Conservation (phyloP, 2,888 invertebrate species). For the Ptycholaimellus sp. region DNA sequence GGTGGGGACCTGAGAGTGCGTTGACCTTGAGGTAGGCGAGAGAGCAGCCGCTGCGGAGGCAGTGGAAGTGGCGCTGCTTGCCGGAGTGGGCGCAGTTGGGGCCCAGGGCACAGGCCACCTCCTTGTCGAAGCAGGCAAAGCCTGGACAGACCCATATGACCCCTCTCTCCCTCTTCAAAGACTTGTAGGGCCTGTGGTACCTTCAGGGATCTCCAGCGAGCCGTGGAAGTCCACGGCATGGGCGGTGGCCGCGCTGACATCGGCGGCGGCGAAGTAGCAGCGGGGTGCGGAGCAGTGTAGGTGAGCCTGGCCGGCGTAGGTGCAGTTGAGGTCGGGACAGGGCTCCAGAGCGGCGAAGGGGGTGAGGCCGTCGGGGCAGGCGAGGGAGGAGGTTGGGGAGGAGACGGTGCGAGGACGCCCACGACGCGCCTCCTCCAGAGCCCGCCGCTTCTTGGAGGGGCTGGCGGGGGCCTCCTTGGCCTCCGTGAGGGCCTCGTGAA, state of each 20-base stretch:
- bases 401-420: constrained; percentile 6
- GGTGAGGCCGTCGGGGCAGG: too few relatives aligned
- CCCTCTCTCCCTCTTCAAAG: too few relatives aligned
- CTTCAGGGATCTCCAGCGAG: constrained; percentile 52
- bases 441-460: background rate
- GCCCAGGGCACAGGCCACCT: constrained; percentile 9
- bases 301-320: constrained; percentile 44
- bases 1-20: background rate
- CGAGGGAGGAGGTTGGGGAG: too few relatives aligned
- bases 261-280: constrained; percentile 59
- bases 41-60: constrained; percentile 40
- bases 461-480: background rate
- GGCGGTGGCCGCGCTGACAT: too few relatives aligned
- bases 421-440: background rate
- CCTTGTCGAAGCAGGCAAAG: constrained; percentile 52
- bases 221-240: constrained; percentile 6
- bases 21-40: constrained; percentile 7
- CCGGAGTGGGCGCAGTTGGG: constrained; percentile 36
- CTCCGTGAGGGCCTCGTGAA: too few relatives aligned
- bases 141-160: too few relatives aligned
- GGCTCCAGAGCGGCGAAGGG: background rate
- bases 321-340: constrained; percentile 42
- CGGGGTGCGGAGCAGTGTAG: constrained; percentile 58
- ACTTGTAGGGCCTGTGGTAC: too few relatives aligned
- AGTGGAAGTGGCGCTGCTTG: constrained; percentile 50